Conservation (phyloP, 2,888 invertebrate species). For the Acleris laterana region DNA sequence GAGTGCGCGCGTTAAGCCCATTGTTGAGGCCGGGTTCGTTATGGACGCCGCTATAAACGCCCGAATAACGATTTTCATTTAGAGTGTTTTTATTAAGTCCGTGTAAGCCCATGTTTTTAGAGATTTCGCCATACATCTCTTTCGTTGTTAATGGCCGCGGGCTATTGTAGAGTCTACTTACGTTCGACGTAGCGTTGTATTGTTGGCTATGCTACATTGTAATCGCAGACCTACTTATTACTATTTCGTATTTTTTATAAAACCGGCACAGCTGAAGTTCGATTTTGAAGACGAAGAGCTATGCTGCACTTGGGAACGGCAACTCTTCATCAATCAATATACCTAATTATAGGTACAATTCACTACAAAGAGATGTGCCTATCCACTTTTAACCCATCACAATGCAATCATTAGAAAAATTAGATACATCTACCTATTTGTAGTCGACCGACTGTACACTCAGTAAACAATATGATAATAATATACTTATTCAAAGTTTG, state of each 20-base stretch:
- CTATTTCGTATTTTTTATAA: background rate
- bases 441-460: no score
- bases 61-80: slow-evolving; percentile 82
- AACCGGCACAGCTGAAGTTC: no score
- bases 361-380: no score
- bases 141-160: slow-evolving; percentile 19
- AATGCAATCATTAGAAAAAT: no score
- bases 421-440: no score
- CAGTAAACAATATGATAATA: no score
- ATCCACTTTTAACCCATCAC: no score
- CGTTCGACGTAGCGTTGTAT: background rate
- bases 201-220: slow-evolving; percentile 6
- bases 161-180: slow-evolving; percentile 21
- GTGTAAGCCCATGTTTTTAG: slow-evolving; percentile 74
- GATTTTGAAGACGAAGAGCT: no score
- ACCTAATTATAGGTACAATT: no score
- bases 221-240: slow-evolving; percentile 1
- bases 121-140: slow-evolving; percentile 49
- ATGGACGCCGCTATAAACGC: slow-evolving; percentile 81
- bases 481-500: no score
- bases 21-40: slow-evolving; percentile 82
- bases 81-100: slow-evolving; percentile 82
- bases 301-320: no score
- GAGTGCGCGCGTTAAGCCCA: slow-evolving; percentile 83
- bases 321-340: no score